These are phyloP conservation scores for Mormyrus proboscirostris DNA, from an alignment of 2,797 vertebrate genomes.

Conservation along the genomic window DNA sequence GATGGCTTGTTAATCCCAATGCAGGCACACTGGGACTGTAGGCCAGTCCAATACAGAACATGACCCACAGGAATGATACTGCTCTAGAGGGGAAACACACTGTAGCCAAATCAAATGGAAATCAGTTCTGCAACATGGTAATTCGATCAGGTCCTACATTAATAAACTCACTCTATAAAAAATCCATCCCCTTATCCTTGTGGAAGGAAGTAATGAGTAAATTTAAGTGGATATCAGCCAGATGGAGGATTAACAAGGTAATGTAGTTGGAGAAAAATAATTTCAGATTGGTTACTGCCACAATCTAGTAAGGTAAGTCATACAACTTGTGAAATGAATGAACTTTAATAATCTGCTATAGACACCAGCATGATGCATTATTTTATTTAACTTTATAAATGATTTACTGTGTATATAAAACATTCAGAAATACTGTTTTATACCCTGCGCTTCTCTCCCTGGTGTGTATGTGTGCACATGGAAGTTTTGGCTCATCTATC, in stretches of 20 bases:
- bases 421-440: not conserved
- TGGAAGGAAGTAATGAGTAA: conserved; percentile 24
- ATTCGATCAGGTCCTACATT: conserved; percentile 22
- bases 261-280: conserved; percentile 37
- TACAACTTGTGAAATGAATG: conserved; percentile 21
- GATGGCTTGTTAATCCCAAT: not conserved
- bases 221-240: conserved; percentile 34
- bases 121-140: conserved; percentile 11
- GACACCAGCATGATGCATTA: conserved; percentile 10
- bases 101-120: conserved; percentile 13
- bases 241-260: conserved; percentile 38
- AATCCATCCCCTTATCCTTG: conserved; percentile 13
- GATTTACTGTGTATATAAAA: not conserved
- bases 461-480: not conserved
- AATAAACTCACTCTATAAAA: conserved; percentile 21
- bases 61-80: not conserved
- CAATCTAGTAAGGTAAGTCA: conserved; percentile 33
- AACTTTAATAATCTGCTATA: conserved; percentile 19
- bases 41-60: conserved; percentile 4
- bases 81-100: not conserved
- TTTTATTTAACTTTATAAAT: conserved; percentile 19
- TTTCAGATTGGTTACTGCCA: conserved; percentile 35
- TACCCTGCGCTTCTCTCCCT: not conserved
- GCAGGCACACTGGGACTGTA: not conserved
- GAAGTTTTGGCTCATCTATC: not conserved